These are phyloP conservation scores for Calameuta filiformis DNA, from an alignment of 2,888 invertebrate species.

Conservation along the genomic window DNA sequence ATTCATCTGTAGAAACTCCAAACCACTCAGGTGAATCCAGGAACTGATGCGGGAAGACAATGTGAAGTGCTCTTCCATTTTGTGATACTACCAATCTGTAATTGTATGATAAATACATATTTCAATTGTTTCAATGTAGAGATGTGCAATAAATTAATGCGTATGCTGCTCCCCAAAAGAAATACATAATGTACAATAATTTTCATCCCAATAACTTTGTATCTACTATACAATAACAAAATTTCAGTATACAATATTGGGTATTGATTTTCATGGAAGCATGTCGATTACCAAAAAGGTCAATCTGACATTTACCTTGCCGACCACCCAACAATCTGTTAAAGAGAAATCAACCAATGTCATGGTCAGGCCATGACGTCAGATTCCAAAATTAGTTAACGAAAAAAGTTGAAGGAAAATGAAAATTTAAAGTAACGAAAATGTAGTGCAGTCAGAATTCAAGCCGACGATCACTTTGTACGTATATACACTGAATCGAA, in stretches of 20 bases:
- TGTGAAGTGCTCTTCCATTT: conserved; percentile 84
- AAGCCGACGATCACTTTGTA: neutral
- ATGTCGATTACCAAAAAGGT: neutral
- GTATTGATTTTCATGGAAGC: neutral
- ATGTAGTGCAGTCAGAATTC: neutral
- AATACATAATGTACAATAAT: neutral
- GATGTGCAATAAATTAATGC: neutral
- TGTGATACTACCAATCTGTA: conserved; percentile 85
- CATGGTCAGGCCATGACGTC: too few relatives aligned
- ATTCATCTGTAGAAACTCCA: conserved; percentile 87
- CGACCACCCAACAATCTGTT: neutral
- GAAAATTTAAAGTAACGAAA: neutral
- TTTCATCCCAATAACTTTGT: neutral
- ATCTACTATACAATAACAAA: neutral
- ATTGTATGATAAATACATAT: conserved; percentile 29
- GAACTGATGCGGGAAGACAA: conserved; percentile 89
- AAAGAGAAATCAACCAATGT: too few relatives aligned
- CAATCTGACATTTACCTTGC: neutral
- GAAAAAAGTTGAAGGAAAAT: neutral
- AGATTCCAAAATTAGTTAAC: too few relatives aligned
- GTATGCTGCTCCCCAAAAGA: neutral
- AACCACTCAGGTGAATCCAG: conserved; percentile 92
- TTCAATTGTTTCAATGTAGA: neutral
- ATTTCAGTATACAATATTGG: neutral
- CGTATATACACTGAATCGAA: neutral